Evolutionary conservation across 2,113 vertebrate species (phyloP).

Genomic region (Saguinus midas): DNA sequence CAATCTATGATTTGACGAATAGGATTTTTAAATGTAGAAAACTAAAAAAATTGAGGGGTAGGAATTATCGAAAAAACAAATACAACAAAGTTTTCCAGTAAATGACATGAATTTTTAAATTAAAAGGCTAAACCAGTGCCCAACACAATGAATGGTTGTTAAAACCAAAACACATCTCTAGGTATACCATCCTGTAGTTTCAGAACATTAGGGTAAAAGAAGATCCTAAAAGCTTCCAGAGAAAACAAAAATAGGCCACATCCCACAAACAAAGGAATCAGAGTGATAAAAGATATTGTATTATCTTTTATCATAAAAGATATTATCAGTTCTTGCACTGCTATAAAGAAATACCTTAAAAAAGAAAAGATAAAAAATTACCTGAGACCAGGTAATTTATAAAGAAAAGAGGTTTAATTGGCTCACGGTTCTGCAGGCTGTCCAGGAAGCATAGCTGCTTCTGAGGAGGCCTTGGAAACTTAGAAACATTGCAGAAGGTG

Average conservation of each 20-base stretch:
- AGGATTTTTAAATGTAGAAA: neutral
- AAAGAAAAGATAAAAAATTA: neutral
- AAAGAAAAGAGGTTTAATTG: no score
- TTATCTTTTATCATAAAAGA: neutral
- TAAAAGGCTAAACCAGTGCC: neutral
- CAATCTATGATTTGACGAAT: neutral
- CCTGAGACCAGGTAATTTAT: no score
- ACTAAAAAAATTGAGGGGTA: neutral
- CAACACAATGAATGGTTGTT: neutral
- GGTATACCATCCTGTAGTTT: neutral
- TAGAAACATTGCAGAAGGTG: no score
- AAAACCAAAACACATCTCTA: neutral
- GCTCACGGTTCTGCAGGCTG: no score
- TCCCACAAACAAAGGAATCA: neutral
- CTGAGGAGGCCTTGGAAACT: no score
- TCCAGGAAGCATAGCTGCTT: no score
- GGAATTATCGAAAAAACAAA: neutral
- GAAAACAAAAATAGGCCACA: neutral
- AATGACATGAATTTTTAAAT: neutral
- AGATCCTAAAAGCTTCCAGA: neutral
- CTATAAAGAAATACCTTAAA: neutral
- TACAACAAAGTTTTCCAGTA: neutral
- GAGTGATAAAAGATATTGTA: neutral
- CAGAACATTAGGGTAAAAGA: neutral
- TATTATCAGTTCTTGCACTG: no score